These are phyloP conservation scores for Dromococcyx pavoninus DNA, from an alignment of 2,797 vertebrate genomes.

Conservation along the genomic window DNA sequence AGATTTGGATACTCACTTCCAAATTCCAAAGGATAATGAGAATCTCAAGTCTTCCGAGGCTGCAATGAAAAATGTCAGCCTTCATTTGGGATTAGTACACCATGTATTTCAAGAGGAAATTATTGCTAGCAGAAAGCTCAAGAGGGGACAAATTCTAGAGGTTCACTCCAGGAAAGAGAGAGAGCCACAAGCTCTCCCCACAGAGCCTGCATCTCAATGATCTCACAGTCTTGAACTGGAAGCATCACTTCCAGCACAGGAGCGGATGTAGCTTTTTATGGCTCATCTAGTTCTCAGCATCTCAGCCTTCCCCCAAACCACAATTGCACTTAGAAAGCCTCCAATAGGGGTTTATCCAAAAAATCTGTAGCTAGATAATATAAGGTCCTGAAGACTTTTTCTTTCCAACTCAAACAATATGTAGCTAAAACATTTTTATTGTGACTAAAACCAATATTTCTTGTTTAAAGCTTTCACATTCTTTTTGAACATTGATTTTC, in stretches of 20 bases:
- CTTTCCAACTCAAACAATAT: not conserved
- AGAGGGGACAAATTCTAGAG: not conserved
- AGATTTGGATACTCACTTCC: not conserved
- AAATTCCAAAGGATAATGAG: not conserved
- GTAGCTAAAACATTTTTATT: not conserved
- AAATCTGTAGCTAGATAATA: not conserved
- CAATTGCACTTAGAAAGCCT: slow-evolving; percentile 46
- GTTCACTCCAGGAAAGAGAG: not conserved
- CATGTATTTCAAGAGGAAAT: not conserved
- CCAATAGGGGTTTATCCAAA: not conserved
- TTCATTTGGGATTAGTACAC: not conserved
- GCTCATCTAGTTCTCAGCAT: not conserved
- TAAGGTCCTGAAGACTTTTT: not conserved
- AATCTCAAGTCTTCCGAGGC: not conserved
- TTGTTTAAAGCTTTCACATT: slow-evolving; percentile 30
- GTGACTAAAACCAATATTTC: not conserved
- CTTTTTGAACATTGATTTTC: not conserved
- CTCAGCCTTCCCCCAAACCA: slow-evolving; percentile 5
- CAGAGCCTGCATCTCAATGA: not conserved
- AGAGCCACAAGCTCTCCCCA: not conserved
- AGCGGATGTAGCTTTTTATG: not conserved
- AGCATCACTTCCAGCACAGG: not conserved
- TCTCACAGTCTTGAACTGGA: not conserved
- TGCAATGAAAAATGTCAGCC: not conserved
- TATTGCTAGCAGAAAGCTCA: not conserved